These are phyloP conservation scores for Xerus rutilus DNA, from an alignment of 2,797 vertebrate species.

Conservation along the genomic window DNA sequence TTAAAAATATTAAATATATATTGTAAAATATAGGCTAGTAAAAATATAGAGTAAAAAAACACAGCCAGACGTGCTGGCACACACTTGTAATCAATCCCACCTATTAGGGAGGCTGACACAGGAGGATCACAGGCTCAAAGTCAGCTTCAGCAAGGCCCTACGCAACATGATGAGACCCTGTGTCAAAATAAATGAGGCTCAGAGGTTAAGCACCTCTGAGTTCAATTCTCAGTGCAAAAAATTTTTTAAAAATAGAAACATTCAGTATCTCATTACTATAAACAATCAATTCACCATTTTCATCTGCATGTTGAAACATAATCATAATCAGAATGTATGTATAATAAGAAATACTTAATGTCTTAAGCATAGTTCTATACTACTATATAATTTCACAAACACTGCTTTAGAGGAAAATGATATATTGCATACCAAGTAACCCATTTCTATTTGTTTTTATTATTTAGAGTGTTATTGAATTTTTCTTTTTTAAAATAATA, in stretches of 20 bases:
- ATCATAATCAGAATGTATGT: neutral
- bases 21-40: slow-evolving; percentile 30
- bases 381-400: slow-evolving; percentile 52
- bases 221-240: too few species aligned
- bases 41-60: slow-evolving; percentile 34
- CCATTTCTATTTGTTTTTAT: slow-evolving; percentile 4
- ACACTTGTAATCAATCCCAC: too few species aligned
- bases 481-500: slow-evolving; percentile 34
- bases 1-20: neutral
- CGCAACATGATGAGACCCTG: too few species aligned
- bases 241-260: neutral
- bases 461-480: neutral
- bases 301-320: slow-evolving; percentile 22
- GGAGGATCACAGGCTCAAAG: too few species aligned
- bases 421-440: neutral
- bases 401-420: slow-evolving; percentile 41
- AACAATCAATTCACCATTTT: slow-evolving; percentile 2
- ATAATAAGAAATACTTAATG: neutral
- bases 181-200: too few species aligned
- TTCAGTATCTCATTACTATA: slow-evolving; percentile 11
- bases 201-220: too few species aligned
- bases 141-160: too few species aligned
- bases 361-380: slow-evolving; percentile 9
- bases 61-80: too few species aligned
- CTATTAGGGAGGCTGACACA: too few species aligned